Evolutionary conservation across 1,140 invertebrate species (phyloP), one percentile per base, ranked within the genome.

Genomic region (Rhagoletis pomonella): DNA sequence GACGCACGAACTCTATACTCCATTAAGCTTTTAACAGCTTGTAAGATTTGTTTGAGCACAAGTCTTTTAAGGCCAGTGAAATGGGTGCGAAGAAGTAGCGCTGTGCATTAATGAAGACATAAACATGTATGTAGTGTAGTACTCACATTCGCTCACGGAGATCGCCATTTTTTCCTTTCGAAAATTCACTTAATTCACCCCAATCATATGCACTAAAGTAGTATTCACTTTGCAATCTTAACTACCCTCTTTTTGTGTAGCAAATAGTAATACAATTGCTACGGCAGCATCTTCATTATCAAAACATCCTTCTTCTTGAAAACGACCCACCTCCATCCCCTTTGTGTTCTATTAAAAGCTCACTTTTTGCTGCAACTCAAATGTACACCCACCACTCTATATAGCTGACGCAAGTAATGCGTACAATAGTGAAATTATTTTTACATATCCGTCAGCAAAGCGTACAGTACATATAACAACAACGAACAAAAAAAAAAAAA

Each of bases 21-120:
- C 73, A 19, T 81, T 58, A 81, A 55, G 73, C 73, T 81, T 81
- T 81, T 81, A 81, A 58, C 73, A 81, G 47, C 47, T 81, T 81
- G 50, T 81, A 55, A 50, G 17, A 81, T 81, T 81, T 58, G 14
- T 55, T 50, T 2, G 4, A 67, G 29, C 0, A 7, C 47, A n/a
- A 55, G 47, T 55, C 42, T 55, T 29, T 19, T 81, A 55, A 81
- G 42, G 44, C 17, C 6, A 19, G 19, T 5, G 6, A 50, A 29
- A 81, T 81, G 50, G 7, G n/a, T 6, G 3, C 3, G 17, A 12
- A 29, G 19, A 81, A 81, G 47, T 47, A 81, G 47, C 17, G 64
- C 29, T 3, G 39, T 19, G 64, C 64, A 67, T 67, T 1, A 29
- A 29, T 39, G 4, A 19, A 67, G n/a, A 4, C 4, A 67, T 67